A percentile compares a stretch with the other conserved stretches of the same genome.
phyloP scores from a whole-genome alignment of 2,797 vertebrate species.

The Malacoctenus gilli region DNA sequence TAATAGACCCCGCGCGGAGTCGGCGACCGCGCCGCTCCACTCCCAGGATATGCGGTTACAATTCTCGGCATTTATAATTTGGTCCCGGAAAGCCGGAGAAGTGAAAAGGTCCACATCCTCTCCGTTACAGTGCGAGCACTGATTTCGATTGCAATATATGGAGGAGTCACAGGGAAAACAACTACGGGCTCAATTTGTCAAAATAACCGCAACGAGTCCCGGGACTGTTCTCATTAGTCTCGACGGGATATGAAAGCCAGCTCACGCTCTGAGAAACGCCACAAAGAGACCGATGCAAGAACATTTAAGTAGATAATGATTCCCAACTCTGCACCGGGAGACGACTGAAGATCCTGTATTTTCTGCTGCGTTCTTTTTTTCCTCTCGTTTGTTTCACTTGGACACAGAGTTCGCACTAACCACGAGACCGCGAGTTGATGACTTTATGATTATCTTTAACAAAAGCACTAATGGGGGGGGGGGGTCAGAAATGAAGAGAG shows the following conservation, averaged over 20 bases:
- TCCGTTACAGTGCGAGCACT: conserved; percentile 53
- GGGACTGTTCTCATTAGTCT: conserved; percentile 70
- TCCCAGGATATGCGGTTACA: conserved; percentile 71
- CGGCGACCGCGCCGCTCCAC: conserved; percentile 66
- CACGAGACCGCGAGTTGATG: conserved; percentile 35
- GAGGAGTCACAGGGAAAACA: conserved; percentile 64
- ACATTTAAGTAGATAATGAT: conserved; percentile 66
- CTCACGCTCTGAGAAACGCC: conserved; percentile 52
- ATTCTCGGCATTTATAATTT: conserved; percentile 50
- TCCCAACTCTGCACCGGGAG: conserved; percentile 46
- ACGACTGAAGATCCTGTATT: conserved; percentile 13
- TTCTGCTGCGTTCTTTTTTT: conserved; percentile 13
- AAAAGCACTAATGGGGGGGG: too few relatives aligned
- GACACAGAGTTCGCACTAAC: conserved; percentile 12
- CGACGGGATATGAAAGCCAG: conserved; percentile 60
- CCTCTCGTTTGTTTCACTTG: conserved; percentile 35
- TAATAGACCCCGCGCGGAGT: conserved; percentile 79
- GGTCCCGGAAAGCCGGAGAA: conserved; percentile 40
- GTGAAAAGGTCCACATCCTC: conserved; percentile 58
- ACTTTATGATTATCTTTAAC: conserved; percentile 12
- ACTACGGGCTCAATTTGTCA: conserved; percentile 72
- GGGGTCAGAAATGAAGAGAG: conserved; percentile 41
- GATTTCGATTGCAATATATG: conserved; percentile 70
- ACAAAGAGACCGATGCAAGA: conserved; percentile 36
- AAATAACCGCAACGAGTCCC: conserved; percentile 63